Evolutionary conservation across 2,797 vertebrate species (phyloP).

Genomic region (Cyclura pinguis): DNA sequence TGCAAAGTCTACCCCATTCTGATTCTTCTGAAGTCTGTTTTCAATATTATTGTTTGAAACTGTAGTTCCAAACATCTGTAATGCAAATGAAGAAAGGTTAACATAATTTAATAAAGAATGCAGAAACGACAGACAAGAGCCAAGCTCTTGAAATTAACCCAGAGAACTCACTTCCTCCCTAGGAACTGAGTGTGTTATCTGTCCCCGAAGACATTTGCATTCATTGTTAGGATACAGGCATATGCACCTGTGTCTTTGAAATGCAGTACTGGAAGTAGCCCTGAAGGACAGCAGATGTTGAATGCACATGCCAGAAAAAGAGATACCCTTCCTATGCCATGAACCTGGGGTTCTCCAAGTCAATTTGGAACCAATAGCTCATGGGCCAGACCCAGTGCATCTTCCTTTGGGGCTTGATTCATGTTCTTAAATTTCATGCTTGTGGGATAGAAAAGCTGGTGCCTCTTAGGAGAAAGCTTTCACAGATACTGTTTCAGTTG

Average conservation of each 20-base stretch:
- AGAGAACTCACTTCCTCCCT: not conserved
- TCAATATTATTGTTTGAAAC: constrained; percentile 7
- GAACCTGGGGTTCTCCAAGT: not conserved
- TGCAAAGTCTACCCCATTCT: not conserved
- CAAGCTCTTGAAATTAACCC: not conserved
- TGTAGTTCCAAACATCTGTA: constrained; percentile 1
- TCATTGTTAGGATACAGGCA: constrained; percentile 3
- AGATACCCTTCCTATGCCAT: not conserved
- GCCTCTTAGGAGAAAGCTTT: not conserved
- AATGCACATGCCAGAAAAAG: not conserved
- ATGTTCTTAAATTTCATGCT: constrained; percentile 9
- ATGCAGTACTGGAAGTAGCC: not conserved
- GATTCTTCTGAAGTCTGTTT: not conserved
- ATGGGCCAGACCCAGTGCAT: not conserved
- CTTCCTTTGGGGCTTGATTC: not conserved
- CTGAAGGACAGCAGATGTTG: constrained; percentile 5
- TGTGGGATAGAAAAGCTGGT: not conserved
- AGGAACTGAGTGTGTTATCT: not conserved
- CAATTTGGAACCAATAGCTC: not conserved
- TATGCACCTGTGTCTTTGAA: constrained; percentile 15
- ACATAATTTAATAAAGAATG: not conserved
- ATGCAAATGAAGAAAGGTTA: not conserved
- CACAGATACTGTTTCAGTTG: not conserved
- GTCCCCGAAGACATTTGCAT: not conserved
- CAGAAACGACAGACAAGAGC: not conserved